Evolutionary conservation across 2,113 vertebrate species (phyloP), one percentile per base, ranked within the genome.

Genomic region (Cephalopterus ornatus): DNA sequence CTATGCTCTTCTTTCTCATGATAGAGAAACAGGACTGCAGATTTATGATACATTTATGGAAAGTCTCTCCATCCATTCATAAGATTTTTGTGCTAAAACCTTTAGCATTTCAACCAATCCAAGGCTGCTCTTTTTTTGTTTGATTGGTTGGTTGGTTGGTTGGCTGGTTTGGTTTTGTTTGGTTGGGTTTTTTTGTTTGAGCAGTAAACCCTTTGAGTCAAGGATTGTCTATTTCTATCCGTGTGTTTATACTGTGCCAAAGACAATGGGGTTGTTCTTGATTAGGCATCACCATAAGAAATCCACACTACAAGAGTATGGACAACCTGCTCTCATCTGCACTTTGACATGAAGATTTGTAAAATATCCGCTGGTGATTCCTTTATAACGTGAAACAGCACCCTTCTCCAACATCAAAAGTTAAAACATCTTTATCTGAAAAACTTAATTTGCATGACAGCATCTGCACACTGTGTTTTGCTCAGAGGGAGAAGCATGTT

Each of bases 401-500:
- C 17, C 21, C 5, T 56, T 23, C 28, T 82, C 37, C 23, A 35
- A 20, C 44, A 68, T 30, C n/a, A 75, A 46, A 89, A 92, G 22
- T 92, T 46, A 53, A 49, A 76, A 50, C 26, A 65, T 35, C 56
- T 86, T 86, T 52, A 37, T 56, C 66, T 15, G 30, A 74, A 84
- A 88, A 90, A 68, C 62, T 4, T 68, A 1, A 79, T 92, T 91
- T 19, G 14, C 71, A 46, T 32, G 44, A 78, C 70, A 82, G 41
- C 58, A 50, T 85, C 90, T 86, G 84, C 58, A 96, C 86, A 67
- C 62, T 19, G 21, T 90, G 92, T 92, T 96, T 94, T 95, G 32
- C 65, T 94, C 42, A 68, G 88, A 83, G 63, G 55, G 41, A 90
- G 61, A 88, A 49, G 75, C 0, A 2, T 92, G 89, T 89, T 95